Evolutionary conservation across 2,113 vertebrate species (phyloP), one percentile per base, ranked within the genome.

Genomic region (Macrotis lagotis): DNA sequence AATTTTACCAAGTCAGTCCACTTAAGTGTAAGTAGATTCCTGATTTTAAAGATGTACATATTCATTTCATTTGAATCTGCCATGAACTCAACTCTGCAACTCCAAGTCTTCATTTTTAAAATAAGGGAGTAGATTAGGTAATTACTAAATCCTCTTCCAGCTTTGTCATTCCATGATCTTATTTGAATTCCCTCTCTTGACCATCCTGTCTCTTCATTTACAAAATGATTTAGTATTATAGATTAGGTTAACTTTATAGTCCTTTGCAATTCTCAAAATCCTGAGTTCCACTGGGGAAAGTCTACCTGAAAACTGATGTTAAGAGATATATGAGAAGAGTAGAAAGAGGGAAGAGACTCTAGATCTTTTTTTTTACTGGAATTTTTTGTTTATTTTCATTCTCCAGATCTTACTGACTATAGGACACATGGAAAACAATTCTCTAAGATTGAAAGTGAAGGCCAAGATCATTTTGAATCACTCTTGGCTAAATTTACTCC

Each of bases 401-500:
- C 44, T 93, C 10, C 8, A 26, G 90, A 93, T 24, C 52, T 51
- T 91, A 9, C 26, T 95, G 88, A 91, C n/a, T 48, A 90, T 48
- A 24, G 59, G 83, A 92, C 91, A 66, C 91, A 96, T 1, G 0
- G 51, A 91, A 93, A 93, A 96, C 31, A n/a, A 49, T 26, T 8
- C 1, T 55, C 88, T 7, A 12, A 50, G 25, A 9, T 90, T 44
- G 26, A 51, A 83, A 37, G 47, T 3, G 51, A 90, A 59, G 47
- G 91, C 47, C 47, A 88, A 95, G 48, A 89, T 88, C 47, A 92
- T 16, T 9, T 88, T 92, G 53, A n/a, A 59, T 91, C 95, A 96
- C 66, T 0, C 0, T 93, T 98, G 93, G 96, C 92, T 97, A 95
- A 96, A 90, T 94, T 31, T 0, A 12, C 74, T 97, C 97, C 98